Evolutionary conservation across 2,113 vertebrate genomes (phyloP), one percentile per base, ranked within the genome.

Genomic region (Steatornis caripensis): DNA sequence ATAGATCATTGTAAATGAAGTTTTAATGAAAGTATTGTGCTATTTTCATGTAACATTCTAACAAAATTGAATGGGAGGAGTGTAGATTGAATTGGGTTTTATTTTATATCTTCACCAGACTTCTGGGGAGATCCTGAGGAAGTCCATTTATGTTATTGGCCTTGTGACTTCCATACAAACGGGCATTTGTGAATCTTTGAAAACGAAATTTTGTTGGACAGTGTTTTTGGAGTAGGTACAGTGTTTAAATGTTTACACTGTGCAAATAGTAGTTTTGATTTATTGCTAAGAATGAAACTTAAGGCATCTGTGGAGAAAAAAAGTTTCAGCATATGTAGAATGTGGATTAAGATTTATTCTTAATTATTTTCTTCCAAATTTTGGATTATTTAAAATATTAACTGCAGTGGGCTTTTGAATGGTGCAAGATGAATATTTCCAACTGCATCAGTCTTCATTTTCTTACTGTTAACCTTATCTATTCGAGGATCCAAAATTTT

Each of bases 161-260:
- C 57, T 88, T 6, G 13, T 61, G 69, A 69, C 69, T 87, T 77
- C 12, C 22, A 43, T 82, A 82, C 24, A 91, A 46, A 41, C 2
- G 32, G 89, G 32, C 24, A n/a, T 72, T 95, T 93, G 23, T 89
- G 57, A 91, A 37, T 84, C 60, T 79, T 77, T 90, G 17, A 79
- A 71, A 92, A 81, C 19, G 36, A 75, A 34, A 72, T 79, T 84
- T 81, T 30, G 15, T 91, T 78, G 65, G 60, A 45, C 21, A 29
- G 22, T 93, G 49, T 30, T 77, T 93, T 53, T 92, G 88, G 86
- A 92, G 68, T 75, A 93, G 84, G 77, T 96, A 61, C 30, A 57
- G 45, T 75, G 45, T 84, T 90, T 13, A 51, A 71, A 57, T 61
- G 29, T 90, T 96, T 95, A 43, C 64, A 82, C 34, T 84, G 17